Evolutionary conservation across 2,113 vertebrate genomes (phyloP), one percentile per base, ranked within the genome.

Genomic region (Siniperca chuatsi): DNA sequence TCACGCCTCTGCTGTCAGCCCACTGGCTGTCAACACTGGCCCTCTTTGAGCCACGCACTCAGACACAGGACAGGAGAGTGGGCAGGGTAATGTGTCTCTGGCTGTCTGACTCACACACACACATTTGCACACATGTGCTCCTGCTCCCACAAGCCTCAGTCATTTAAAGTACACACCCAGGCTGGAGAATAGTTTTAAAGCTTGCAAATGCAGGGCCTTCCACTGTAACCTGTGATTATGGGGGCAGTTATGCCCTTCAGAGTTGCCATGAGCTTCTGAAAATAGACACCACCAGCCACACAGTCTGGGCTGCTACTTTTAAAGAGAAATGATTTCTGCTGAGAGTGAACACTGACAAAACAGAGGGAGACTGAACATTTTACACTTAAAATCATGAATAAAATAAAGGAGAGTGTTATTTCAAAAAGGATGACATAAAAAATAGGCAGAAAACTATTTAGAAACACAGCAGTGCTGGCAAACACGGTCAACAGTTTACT

Each of bases 211-310:
- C 83, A 77, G 88, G 87, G 83, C 87, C 91, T 89, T 42, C 72
- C 81, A 79, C 91, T 88, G 90, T 85, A 96, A 94, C 94, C 78
- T 93, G 94, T 96, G 88, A 96, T 96, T 96, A 96, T 79, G 89
- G 90, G 88, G 87, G 90, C 92, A 94, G 93, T 91, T 90, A 89
- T 95, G 92, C 87, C 94, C 93, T 93, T 92, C 93, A 84, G 83
- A 78, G 89, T 74, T 92, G 91, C 92, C 83, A 91, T 68, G 78
- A 91, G 93, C 90, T 83, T 89, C 95, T 95, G 93, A 95, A 96
- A 96, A 96, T 96, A 96, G 95, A 94, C 90, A 88, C 90, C 58
- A 52, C 86, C 90, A 92, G 92, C 95, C 94, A 84, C 94, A 92
- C 89, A 89, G 93, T 94, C 92, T 93, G 91, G 89, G 90, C 89